Evolutionary conservation across 2,888 invertebrate species (phyloP), one percentile per base, ranked within the genome.

Genomic region (Lottia scabra): DNA sequence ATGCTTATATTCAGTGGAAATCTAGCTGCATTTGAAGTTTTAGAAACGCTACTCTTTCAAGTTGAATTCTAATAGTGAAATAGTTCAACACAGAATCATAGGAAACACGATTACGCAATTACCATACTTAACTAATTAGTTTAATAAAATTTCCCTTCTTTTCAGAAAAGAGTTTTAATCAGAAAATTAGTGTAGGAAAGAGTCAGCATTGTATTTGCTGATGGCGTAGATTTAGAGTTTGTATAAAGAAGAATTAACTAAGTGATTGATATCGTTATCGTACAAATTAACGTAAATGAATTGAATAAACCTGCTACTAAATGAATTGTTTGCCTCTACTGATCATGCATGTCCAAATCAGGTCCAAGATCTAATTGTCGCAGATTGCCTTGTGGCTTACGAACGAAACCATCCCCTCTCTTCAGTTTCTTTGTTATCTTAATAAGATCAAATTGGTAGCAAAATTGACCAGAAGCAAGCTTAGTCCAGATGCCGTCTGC

Each of bases 241-340:
- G 56, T 56, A 23, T 56, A 56, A 56, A 56, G 19, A 56, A 56
- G 56, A 56, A 23, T 23, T 56, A 56, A 56, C 23, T 19, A 56
- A 56, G 56, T 56, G 56, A 56, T 56, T 56, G 23, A 23, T 56
- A 56, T 23, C 23, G 56, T 56, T 56, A 56, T 12, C 56, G 15
- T 15, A 56, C 19, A 23, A 56, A 23, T 56, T 56, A 56, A 23
- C 56, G 2, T 12, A 23, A 56, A 56, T 56, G 56, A 56, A 56
- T 56, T 56, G 56, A 56, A 56, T 56, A 56, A 56, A 56, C 23
- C 56, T 23, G 23, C 13, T 19, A 23, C 23, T 56, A 38, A 56
- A 56, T 56, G 56, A 56, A 56, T 23, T 56, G 56, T 56, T 56
- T 56, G 56, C 56, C 56, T 56, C 23, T 23, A 56, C 56, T 56